A percentile compares a stretch with the other conserved stretches of the same genome.
phyloP scores from a whole-genome alignment of 2,797 vertebrate species.

The Aplochiton taeniatus region DNA sequence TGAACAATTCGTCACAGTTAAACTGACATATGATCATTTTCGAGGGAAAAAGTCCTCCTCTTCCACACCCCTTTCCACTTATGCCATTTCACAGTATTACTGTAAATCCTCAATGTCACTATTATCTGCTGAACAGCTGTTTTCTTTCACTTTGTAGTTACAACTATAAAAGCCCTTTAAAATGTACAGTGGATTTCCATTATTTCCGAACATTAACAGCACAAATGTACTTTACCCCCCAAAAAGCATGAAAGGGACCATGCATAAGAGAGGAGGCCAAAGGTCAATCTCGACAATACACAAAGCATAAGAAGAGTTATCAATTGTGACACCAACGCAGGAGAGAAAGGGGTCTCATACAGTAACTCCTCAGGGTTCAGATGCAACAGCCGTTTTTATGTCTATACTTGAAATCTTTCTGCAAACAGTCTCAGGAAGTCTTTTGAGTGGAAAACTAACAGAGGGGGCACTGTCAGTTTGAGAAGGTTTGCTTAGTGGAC shows the following conservation, averaged over 20 bases:
- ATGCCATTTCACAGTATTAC: neutral
- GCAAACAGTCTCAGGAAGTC: conserved; percentile 67
- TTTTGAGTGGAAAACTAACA: conserved; percentile 59
- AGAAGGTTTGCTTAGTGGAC: conserved; percentile 39
- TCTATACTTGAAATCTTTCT: conserved; percentile 49
- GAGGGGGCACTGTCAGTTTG: conserved; percentile 51
- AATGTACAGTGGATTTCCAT: too few relatives aligned
- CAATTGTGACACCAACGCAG: neutral
- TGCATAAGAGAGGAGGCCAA: too few relatives aligned
- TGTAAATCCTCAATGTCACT: neutral
- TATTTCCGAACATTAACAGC: too few relatives aligned
- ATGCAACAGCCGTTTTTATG: conserved; percentile 38
- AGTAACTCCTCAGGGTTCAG: conserved; percentile 19
- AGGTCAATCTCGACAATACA: too few relatives aligned
- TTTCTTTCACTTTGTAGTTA: neutral
- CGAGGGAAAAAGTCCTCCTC: neutral
- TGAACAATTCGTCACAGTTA: neutral
- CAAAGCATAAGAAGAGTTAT: too few relatives aligned
- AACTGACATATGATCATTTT: neutral
- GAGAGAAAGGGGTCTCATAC: conserved; percentile 31
- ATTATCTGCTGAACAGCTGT: neutral
- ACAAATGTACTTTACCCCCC: too few relatives aligned
- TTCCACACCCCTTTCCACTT: neutral
- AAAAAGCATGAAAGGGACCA: too few relatives aligned
- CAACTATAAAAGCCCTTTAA: too few relatives aligned